phyloP scores from a whole-genome alignment of 2,888 invertebrate species.

The Anoplius nigerrimus region DNA sequence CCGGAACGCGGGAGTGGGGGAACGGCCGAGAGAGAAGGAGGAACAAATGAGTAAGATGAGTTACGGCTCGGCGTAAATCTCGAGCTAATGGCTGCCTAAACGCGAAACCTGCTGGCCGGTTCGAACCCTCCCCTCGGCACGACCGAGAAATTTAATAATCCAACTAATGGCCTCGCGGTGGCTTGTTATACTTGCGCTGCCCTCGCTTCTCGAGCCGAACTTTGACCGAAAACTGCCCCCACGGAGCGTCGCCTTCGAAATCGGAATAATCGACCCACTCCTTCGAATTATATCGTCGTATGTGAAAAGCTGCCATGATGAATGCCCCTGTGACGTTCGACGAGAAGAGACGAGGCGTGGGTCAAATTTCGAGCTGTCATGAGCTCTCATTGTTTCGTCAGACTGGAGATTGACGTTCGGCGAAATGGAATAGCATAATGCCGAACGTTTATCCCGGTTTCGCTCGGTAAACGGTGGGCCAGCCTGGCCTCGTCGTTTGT shows the following conservation, averaged over 20 bases:
- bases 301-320: no score
- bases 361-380: neutral
- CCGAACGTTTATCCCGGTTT: conserved; percentile 2
- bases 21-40: conserved; percentile 52
- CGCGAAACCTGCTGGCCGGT: conserved; percentile 71
- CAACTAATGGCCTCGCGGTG: conserved; percentile 72
- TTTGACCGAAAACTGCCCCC: neutral
- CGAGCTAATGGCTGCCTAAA: conserved; percentile 74
- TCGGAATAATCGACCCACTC: no score
- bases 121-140: conserved; percentile 50
- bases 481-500: conserved; percentile 10
- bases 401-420: conserved; percentile 11
- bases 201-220: neutral
- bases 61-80: conserved; percentile 75
- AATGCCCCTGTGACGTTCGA: neutral
- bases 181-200: conserved; percentile 66
- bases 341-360: neutral
- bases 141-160: conserved; percentile 75
- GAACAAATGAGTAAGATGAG: conserved; percentile 75
- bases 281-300: no score
- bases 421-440: no score
- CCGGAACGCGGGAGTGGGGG: conserved; percentile 43
- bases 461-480: neutral
- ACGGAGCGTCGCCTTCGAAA: no score
- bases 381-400: neutral